Conservation (phyloP, 2,888 invertebrate species). For the Lycia hirtaria region DNA sequence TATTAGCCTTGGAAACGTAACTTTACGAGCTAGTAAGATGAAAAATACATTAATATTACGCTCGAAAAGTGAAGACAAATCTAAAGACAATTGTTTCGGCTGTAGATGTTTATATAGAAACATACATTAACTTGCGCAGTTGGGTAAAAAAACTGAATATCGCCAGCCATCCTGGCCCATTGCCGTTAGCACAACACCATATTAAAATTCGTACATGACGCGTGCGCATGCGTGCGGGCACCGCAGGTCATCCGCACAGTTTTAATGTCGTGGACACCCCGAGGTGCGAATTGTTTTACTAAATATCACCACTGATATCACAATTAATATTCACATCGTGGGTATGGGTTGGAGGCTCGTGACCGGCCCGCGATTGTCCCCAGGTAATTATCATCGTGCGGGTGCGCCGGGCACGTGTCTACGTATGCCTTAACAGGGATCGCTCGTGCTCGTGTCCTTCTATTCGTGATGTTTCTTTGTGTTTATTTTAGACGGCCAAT, state of each 20-base stretch:
- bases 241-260: conserved; percentile 9
- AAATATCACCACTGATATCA: conserved; percentile 60
- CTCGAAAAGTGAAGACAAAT: too few relatives aligned
- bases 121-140: too few relatives aligned
- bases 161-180: too few relatives aligned
- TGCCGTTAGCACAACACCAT: conserved; percentile 41
- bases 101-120: too few relatives aligned
- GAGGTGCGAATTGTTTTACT: conserved; percentile 43
- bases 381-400: conserved; percentile 73
- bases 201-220: conserved; percentile 39
- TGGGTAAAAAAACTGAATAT: too few relatives aligned
- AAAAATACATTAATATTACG: too few relatives aligned
- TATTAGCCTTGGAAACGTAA: too few relatives aligned
- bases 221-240: conserved; percentile 5
- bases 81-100: too few relatives aligned
- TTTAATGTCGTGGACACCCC: conserved; percentile 26
- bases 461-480: conserved; percentile 50
- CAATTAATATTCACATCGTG: conserved; percentile 72
- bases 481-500: conserved; percentile 9
- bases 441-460: conserved; percentile 67
- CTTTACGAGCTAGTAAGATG: too few relatives aligned
- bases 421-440: conserved; percentile 68
- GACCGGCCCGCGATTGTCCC: conserved; percentile 74
- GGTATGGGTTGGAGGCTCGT: conserved; percentile 67
- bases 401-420: conserved; percentile 68